phyloP scores from a whole-genome alignment of 2,113 vertebrate genomes.

The Lasiurus cinereus region DNA sequence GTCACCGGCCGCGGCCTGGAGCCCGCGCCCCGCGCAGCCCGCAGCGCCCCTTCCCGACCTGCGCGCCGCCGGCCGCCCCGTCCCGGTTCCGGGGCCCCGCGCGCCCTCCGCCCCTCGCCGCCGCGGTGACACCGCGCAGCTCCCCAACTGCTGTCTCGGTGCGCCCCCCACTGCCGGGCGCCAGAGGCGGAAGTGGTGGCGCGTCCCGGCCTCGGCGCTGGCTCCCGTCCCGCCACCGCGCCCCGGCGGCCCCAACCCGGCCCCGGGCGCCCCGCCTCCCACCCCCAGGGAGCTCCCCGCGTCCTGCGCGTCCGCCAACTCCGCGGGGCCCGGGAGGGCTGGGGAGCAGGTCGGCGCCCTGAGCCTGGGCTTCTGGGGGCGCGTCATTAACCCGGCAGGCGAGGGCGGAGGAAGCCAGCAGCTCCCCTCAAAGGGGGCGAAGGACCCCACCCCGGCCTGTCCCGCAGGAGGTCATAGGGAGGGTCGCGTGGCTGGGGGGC shows the following conservation, averaged over 20 bases:
- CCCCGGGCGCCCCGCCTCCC: no score
- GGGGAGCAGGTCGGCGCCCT: neutral
- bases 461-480: neutral
- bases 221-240: neutral
- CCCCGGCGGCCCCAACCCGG: no score
- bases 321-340: neutral
- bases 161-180: constrained; percentile 90
- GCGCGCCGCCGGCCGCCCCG: neutral
- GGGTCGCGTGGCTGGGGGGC: neutral
- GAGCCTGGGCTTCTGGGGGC: neutral
- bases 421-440: neutral
- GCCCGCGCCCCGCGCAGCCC: neutral
- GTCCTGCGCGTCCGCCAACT: rapidly evolving
- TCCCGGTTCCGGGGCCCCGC: neutral
- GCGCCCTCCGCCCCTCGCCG: constrained; percentile 62
- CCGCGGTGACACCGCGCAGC: constrained; percentile 70
- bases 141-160: constrained; percentile 89
- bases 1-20: neutral
- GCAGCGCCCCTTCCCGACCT: neutral
- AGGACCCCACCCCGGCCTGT: neutral
- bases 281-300: rapidly evolving
- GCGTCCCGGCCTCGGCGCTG: neutral
- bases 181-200: constrained; percentile 85
- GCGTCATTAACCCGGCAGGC: neutral
- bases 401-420: neutral